Evolutionary conservation across 1,140 invertebrate genomes (phyloP).

Genomic region (Triops cancriformis): DNA sequence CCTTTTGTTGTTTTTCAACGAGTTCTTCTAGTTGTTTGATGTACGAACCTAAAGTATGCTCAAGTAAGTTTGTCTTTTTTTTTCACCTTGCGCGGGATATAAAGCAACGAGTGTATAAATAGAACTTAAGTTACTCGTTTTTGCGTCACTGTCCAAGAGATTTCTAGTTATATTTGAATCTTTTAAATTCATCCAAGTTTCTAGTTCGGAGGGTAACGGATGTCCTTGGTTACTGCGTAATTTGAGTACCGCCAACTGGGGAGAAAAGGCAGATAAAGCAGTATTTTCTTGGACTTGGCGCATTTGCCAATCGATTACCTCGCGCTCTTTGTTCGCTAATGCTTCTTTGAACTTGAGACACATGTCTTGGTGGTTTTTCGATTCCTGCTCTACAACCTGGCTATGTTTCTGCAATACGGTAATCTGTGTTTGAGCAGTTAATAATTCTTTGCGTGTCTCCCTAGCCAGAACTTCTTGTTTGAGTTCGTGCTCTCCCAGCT

Average conservation of each 20-base stretch:
- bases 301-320: constrained; percentile 10
- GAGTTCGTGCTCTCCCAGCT: constrained; percentile 23
- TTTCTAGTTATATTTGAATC: not conserved
- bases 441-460: constrained; percentile 16
- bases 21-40: not conserved
- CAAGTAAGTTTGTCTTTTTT: too few relatives aligned
- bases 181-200: not conserved
- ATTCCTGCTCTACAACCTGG: constrained; percentile 21
- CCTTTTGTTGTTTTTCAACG: not conserved
- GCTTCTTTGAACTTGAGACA: constrained; percentile 15
- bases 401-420: constrained; percentile 19
- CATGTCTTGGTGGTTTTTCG: constrained; percentile 8
- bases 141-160: not conserved
- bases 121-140: not conserved
- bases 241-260: not conserved
- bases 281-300: not conserved
- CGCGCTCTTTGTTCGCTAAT: constrained; percentile 15
- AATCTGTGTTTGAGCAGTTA: constrained; percentile 8
- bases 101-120: not conserved
- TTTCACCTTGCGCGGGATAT: too few relatives aligned
- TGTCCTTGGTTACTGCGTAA: not conserved
- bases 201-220: not conserved
- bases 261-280: not conserved
- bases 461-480: constrained; percentile 13
- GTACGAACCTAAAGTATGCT: not conserved